A percentile compares a stretch with the other conserved stretches of the same genome.
Conservation (phyloP, 2,888 invertebrate genomes). For the Heliconius sara region DNA sequence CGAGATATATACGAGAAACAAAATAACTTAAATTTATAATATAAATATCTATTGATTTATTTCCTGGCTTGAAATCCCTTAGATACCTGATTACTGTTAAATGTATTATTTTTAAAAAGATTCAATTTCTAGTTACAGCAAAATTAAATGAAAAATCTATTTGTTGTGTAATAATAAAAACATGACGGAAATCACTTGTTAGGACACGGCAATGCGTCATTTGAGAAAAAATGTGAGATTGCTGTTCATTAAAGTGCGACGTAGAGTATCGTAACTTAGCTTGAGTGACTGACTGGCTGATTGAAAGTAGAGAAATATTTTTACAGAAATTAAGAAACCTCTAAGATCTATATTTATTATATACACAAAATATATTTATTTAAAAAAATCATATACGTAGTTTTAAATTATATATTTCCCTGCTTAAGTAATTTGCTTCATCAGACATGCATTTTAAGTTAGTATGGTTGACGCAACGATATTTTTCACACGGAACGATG, state of each 20-base stretch:
- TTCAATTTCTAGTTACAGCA: not conserved
- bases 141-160: not conserved
- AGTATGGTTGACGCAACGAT: constrained; percentile 25
- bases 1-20: not conserved
- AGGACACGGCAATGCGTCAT: not conserved
- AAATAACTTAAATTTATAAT: not conserved
- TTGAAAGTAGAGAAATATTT: not conserved
- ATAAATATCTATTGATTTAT: not conserved
- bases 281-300: not conserved
- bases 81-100: not conserved
- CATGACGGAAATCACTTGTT: not conserved
- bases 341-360: too few species aligned
- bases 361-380: too few species aligned
- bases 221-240: constrained; percentile 12
- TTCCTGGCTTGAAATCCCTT: not conserved
- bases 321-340: too few species aligned
- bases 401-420: too few species aligned
- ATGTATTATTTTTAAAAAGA: not conserved
- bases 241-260: not conserved
- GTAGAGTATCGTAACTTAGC: not conserved
- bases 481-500: constrained; percentile 37
- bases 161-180: not conserved
- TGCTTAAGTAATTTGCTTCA: not conserved
- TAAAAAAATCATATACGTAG: too few species aligned
- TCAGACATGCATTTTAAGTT: constrained; percentile 34